Evolutionary conservation across 2,797 vertebrate genomes (phyloP), one percentile per base, ranked within the genome.

Genomic region (Nannoperca australis): DNA sequence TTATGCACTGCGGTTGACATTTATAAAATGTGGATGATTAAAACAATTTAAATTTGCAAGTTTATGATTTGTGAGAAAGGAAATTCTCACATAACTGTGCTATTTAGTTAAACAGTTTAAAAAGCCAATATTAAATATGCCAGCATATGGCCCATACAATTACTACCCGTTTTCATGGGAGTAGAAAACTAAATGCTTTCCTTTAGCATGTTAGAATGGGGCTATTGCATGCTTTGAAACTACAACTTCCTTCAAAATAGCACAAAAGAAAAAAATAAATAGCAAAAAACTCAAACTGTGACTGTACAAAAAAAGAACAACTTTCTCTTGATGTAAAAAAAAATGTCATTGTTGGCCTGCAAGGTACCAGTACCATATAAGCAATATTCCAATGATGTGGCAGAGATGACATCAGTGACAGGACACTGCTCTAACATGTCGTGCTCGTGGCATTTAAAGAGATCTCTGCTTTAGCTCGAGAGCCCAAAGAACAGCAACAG

Each of bases 401-500:
- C 38, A 34, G 38, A 73, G 58, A 9, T 10, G 50, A 65, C 40
- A 53, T 69, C 38, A 40, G 0, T 75, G 54, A 55, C 58, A 55
- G 4, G 36, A 72, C 49, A 36, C 50, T 59, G 32, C 36, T 50
- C 11, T 63, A 66, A 20, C 44, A 20, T 70, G n/a, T 24, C 55
- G 24, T 44, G 30, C 40, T 72, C 17, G 56, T 70, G 62, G 53
- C 45, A 47, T 55, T 73, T 63, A 42, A 60, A 71, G 47, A 84
- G 66, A 71, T 83, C 65, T 58, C 72, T 49, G 61, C 59, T 60
- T 36, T 85, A 71, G 86, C 17, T 80, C 85, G 79, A 90, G 59
- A 83, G 88, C 88, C 83, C 81, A 87, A 89, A 91, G 84, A 82
- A 51, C 84, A 87, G 30, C 38, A 63, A 18, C 30, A 63, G 67